Evolutionary conservation across 2,113 vertebrate species (phyloP).

Genomic region (Phyllopteryx taeniolatus): DNA sequence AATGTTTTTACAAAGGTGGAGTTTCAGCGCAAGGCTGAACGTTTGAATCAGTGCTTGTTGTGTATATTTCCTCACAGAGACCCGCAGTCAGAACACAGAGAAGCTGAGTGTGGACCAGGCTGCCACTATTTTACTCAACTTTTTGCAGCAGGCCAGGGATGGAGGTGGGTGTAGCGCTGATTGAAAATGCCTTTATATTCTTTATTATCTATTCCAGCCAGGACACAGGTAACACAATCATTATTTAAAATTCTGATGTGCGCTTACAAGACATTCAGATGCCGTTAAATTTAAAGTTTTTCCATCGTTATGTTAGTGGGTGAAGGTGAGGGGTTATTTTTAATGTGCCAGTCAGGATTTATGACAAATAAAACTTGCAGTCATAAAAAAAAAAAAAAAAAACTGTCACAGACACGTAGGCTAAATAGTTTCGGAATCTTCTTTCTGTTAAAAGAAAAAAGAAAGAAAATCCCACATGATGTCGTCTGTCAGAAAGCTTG

Average conservation of each 20-base stretch:
- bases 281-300: too few relatives aligned
- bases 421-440: too few relatives aligned
- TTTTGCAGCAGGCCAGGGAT: conserved; percentile 75
- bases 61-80: conserved; percentile 71
- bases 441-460: too few relatives aligned
- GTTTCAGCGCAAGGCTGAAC: neutral
- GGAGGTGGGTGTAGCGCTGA: conserved; percentile 68
- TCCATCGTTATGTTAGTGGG: too few relatives aligned
- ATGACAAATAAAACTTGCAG: too few relatives aligned
- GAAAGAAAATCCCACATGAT: too few relatives aligned
- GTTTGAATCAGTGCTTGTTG: neutral
- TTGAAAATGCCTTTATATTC: neutral
- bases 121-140: conserved; percentile 75
- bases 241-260: neutral
- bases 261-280: too few relatives aligned
- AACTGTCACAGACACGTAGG: too few relatives aligned
- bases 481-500: too few relatives aligned
- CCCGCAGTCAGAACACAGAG: conserved; percentile 78
- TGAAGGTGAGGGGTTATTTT: too few relatives aligned
- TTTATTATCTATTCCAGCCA: neutral
- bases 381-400: too few relatives aligned
- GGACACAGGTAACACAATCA: neutral
- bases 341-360: too few relatives aligned
- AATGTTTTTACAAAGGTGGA: neutral
- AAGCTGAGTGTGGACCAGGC: conserved; percentile 80